These are phyloP conservation scores for Alcis repandata DNA, from an alignment of 2,888 invertebrate species.

Conservation along the genomic window DNA sequence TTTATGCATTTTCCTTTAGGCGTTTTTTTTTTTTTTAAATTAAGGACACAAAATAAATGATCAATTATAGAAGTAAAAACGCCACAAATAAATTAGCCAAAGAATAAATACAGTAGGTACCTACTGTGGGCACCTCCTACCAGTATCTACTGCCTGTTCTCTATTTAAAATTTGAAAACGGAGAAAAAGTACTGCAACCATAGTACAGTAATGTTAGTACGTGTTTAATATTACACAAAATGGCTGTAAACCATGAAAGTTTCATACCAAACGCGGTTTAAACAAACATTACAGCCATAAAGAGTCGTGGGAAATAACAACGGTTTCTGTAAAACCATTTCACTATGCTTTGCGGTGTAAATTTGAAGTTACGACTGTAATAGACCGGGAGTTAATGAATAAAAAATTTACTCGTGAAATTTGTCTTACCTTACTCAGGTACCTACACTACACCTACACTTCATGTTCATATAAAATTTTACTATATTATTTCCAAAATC, in stretches of 20 bases:
- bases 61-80: too few relatives aligned
- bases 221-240: neutral
- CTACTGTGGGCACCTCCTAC: too few relatives aligned
- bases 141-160: too few relatives aligned
- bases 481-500: too few relatives aligned
- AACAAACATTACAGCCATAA: conserved; percentile 38
- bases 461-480: too few relatives aligned
- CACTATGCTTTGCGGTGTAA: conserved; percentile 53
- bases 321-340: conserved; percentile 39
- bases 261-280: conserved; percentile 38
- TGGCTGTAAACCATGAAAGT: conserved; percentile 27
- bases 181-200: neutral
- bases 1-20: too few relatives aligned
- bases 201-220: neutral
- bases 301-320: conserved; percentile 43
- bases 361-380: conserved; percentile 50
- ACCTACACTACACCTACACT: too few relatives aligned
- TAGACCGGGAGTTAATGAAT: conserved; percentile 8
- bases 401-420: neutral
- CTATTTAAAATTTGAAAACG: too few relatives aligned
- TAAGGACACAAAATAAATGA: too few relatives aligned
- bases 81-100: too few relatives aligned
- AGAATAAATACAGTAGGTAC: too few relatives aligned
- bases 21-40: too few relatives aligned
- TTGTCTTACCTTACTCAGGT: neutral